Base-by-base conservation (phyloP, 1,140 invertebrate genomes). In the Anastatus disparis region DNA sequence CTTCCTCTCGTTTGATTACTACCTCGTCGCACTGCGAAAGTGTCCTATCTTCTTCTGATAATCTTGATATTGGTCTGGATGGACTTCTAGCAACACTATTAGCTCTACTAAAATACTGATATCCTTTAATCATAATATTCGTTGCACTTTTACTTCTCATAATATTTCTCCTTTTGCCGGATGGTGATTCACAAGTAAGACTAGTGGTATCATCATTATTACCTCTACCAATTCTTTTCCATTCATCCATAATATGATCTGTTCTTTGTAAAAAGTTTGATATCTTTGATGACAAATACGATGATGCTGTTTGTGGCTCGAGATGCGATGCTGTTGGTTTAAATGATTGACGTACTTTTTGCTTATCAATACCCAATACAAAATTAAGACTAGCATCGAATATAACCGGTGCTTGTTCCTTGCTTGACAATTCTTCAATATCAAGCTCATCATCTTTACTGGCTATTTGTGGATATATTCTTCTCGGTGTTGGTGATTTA, bases 241-340 rank as follows among this genome's bases (percentile, higher is more conserved):
- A 95, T 78, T 94, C 93, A 73, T 95, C 92, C 89, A 93, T 93
- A 0, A 94, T 89, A 79, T 95, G 93, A 81, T 95, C 93, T 3
- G 93, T 95, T 62, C 92, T 89, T 77, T 90, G 90, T 8, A 95
- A 83, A 75, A 95, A 95, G 71, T 92, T 91, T 22, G 91, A 88
- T 52, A 95, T 95, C 81, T 92, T 93, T 27, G 87, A 88, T 3
- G 89, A 90, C 22, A 95, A 84, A 64, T 89, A 90, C 31, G 91
- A 91, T 0, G 93, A 94, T 0, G 91, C 91, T 0, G 93, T 94
- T 10, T 89, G 85, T 9, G 91, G 88, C 74, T 94, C 92, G 72
- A 91, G 81, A 75, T 92, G 90, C 0, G 93, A 93, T 1, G 93
- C 91, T 1, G 90, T 87, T 0, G 93, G 90, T 50, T 86, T 89